Evolutionary conservation across 2,797 vertebrate species (phyloP).

Genomic region (Sitta carolinensis): DNA sequence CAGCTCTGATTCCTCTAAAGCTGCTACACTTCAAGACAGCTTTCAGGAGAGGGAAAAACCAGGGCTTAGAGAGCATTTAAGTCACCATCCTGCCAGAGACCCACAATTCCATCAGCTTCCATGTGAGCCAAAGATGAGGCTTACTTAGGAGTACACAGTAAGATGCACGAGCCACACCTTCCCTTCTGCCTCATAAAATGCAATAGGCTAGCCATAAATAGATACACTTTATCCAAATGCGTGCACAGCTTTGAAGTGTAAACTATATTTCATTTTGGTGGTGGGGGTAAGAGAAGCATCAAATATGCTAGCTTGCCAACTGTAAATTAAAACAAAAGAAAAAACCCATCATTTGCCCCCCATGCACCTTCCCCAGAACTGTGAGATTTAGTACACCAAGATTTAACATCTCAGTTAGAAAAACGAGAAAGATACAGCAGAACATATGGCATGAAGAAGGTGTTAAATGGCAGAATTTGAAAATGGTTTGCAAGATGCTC

Average conservation of each 20-base stretch:
- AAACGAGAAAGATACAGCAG: slow-evolving; percentile 18
- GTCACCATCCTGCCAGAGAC: not conserved
- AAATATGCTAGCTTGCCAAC: slow-evolving; percentile 47
- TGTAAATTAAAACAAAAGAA: slow-evolving; percentile 42
- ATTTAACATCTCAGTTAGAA: slow-evolving; percentile 26
- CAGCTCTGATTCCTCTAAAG: not conserved
- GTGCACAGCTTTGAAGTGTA: not conserved
- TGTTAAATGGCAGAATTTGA: slow-evolving; percentile 19
- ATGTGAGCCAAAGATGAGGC: not conserved
- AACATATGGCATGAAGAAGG: slow-evolving; percentile 48
- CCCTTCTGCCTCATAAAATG: not conserved
- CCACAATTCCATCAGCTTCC: not conserved
- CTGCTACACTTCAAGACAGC: not conserved
- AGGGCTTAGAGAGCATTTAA: not conserved
- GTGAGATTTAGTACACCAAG: slow-evolving; percentile 23
- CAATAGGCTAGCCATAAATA: slow-evolving; percentile 8
- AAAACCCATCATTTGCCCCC: not conserved
- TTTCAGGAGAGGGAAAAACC: not conserved
- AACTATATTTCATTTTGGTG: not conserved
- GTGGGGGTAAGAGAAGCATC: not conserved
- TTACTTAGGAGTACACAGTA: not conserved
- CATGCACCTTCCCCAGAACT: not conserved
- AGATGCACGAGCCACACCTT: not conserved
- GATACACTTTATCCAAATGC: not conserved
- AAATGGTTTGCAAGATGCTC: slow-evolving; percentile 26